Percentiles rank a stretch among this genome's conserved stretches.
Evolutionary conservation across 2,888 invertebrate genomes (phyloP).

Genomic region (Clostera curtula): DNA sequence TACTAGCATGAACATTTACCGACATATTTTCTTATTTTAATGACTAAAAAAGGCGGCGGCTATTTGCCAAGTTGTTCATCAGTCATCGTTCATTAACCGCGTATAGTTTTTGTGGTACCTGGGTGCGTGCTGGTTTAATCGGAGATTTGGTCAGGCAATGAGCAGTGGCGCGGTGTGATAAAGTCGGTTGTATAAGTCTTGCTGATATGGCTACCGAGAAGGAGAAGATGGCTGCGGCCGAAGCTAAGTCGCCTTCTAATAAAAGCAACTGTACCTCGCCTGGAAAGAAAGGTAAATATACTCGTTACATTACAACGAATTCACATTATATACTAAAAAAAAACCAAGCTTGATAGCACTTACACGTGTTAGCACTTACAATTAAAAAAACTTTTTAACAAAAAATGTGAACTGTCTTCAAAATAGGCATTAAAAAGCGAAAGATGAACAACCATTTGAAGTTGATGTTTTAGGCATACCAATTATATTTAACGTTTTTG

Average conservation of each 20-base stretch:
- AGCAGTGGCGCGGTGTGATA: constrained; percentile 45
- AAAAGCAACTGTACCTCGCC: constrained; percentile 68
- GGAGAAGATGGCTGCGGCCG: constrained; percentile 66
- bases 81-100: constrained; percentile 55
- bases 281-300: constrained; percentile 64
- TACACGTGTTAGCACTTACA: no score
- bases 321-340: no score
- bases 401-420: no score
- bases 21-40: constrained; percentile 36
- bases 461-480: no score
- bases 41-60: constrained; percentile 44
- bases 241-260: constrained; percentile 62
- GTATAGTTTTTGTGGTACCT: constrained; percentile 34
- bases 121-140: constrained; percentile 33
- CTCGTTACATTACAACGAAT: constrained; percentile 8
- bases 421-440: no score
- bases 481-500: no score
- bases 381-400: no score
- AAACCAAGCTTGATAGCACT: no score
- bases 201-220: constrained; percentile 61
- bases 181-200: constrained; percentile 36
- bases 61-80: constrained; percentile 57
- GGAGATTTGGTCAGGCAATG: constrained; percentile 36
- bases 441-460: no score
- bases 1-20: constrained; percentile 24